Base-by-base conservation (phyloP, 2,888 invertebrate genomes). In the Perizoma affinitatum region DNA sequence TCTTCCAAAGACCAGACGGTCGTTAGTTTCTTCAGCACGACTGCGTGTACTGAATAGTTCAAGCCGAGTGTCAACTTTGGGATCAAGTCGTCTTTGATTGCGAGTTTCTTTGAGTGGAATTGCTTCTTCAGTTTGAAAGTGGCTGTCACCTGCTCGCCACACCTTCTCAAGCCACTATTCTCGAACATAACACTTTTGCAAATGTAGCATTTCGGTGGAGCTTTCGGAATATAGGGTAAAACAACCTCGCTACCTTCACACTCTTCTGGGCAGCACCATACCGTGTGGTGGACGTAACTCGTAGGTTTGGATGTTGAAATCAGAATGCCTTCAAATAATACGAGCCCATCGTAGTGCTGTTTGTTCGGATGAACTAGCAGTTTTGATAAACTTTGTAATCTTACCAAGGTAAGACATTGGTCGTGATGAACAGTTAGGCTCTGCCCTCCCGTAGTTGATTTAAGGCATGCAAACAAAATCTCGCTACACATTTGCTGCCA, bases 241-340 rank as follows among this genome's bases (percentile, higher is more conserved):
- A 92, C 83, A 5, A 87, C 78, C 73, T 91, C 90, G 61, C 78
- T 90, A 3, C 82, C 83, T 65, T 90, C 89, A 65, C 92, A 92
- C 63, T 90, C 84, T 71, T 92, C 91, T n/a, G 87, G 88, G 59
- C 92, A 92, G 0, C 86, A 84, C 91, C 91, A 91, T 47, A 92
- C 87, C 0, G 89, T 83, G 66, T 92, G 90, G 58, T 82, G 83
- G 10, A 86, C 86, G 59, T 87, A 88, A 46, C 75, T 81, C 11
- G 73, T 75, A 3, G 86, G 80, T 66, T 88, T 89, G 0, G 88
- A 79, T 44, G 84, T 58, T 33, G 75, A 71, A 55, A 88, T 58
- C 36, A 92, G 79, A 41, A 83, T 65, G 0, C 90, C 91, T 64
- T 80, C 73, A 56, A 80, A 79, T 7, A 70, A 65, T n/a, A 77